Percentiles rank a stretch among this genome's conserved stretches.
These are phyloP conservation scores for Perca fluviatilis DNA, from an alignment of 2,113 vertebrate species.

Conservation along the genomic window DNA sequence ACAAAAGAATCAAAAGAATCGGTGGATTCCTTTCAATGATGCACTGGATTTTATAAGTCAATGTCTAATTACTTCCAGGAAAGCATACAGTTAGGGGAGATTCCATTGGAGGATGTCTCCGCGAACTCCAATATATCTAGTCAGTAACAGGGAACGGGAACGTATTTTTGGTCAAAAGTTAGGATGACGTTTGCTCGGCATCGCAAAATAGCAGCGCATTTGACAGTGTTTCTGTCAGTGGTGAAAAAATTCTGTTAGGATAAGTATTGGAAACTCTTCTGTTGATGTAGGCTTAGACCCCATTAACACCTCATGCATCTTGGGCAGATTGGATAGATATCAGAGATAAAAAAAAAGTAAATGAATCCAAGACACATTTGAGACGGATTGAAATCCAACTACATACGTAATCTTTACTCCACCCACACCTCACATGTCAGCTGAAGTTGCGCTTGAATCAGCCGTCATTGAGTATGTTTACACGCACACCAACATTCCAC, in stretches of 20 bases:
- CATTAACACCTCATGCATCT: background rate
- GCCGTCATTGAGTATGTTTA: too few relatives aligned
- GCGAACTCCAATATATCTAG: conserved; percentile 1
- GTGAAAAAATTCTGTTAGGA: background rate
- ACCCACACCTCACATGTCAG: too few relatives aligned
- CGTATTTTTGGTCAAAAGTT: background rate
- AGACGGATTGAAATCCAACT: background rate
- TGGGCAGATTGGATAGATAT: background rate
- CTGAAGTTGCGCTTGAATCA: too few relatives aligned
- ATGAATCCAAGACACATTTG: background rate
- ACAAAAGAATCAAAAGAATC: background rate
- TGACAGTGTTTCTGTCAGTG: background rate
- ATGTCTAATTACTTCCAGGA: conserved; percentile 12
- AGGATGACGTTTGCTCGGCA: background rate
- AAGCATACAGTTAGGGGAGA: background rate
- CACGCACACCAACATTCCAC: too few relatives aligned
- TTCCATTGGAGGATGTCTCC: background rate
- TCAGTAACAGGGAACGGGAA: background rate
- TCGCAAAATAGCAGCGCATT: background rate
- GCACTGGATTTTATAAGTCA: background rate
- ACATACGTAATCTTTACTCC: background rate
- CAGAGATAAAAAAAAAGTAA: background rate
- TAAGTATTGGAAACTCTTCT: background rate
- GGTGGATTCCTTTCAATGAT: background rate
- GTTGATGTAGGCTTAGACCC: background rate